These are phyloP conservation scores for Leptarthrus brevirostris DNA, from an alignment of 2,888 invertebrate genomes.

Conservation along the genomic window DNA sequence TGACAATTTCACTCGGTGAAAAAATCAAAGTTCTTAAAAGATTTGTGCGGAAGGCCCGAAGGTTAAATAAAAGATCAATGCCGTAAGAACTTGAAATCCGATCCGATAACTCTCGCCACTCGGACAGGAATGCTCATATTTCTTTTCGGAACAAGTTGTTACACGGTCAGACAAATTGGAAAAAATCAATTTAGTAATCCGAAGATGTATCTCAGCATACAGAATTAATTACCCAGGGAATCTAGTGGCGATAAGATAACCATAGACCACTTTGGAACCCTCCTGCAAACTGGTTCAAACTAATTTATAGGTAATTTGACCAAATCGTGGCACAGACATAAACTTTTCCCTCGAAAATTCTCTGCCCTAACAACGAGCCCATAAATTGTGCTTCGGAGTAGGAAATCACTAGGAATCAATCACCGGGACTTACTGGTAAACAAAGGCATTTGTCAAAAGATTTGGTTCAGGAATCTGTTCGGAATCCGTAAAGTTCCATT, in stretches of 20 bases:
- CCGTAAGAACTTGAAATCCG: slow-evolving; percentile 16
- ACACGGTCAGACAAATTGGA: slow-evolving; percentile 47
- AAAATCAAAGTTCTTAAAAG: too few species aligned
- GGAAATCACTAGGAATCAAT: slow-evolving; percentile 53
- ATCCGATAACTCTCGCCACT: slow-evolving; percentile 11
- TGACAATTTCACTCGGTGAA: too few species aligned
- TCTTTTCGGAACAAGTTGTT: slow-evolving; percentile 31
- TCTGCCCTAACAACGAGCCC: slow-evolving; percentile 39
- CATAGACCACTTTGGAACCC: slow-evolving; percentile 28
- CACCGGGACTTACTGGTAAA: slow-evolving; percentile 53
- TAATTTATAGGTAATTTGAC: slow-evolving; percentile 53
- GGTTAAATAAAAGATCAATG: slow-evolving; percentile 6
- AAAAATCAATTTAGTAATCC: slow-evolving; percentile 49
- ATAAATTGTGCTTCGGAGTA: slow-evolving; percentile 50
- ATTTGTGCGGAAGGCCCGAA: too few species aligned
- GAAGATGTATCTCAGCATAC: slow-evolving; percentile 44
- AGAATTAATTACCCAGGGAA: slow-evolving; percentile 50
- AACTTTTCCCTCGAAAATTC: slow-evolving; percentile 47
- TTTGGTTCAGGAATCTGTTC: slow-evolving; percentile 49
- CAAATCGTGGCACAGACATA: slow-evolving; percentile 52
- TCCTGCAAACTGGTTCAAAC: slow-evolving; percentile 3
- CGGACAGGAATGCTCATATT: slow-evolving; percentile 22
- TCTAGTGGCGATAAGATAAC: slow-evolving; percentile 50
- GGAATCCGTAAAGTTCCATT: slow-evolving; percentile 40
- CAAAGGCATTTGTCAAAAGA: slow-evolving; percentile 54